Percentiles rank a stretch among this genome's conserved stretches.
Evolutionary conservation across 2,888 invertebrate genomes (phyloP).

Genomic region (Cataglyphis rosenhaueri): DNA sequence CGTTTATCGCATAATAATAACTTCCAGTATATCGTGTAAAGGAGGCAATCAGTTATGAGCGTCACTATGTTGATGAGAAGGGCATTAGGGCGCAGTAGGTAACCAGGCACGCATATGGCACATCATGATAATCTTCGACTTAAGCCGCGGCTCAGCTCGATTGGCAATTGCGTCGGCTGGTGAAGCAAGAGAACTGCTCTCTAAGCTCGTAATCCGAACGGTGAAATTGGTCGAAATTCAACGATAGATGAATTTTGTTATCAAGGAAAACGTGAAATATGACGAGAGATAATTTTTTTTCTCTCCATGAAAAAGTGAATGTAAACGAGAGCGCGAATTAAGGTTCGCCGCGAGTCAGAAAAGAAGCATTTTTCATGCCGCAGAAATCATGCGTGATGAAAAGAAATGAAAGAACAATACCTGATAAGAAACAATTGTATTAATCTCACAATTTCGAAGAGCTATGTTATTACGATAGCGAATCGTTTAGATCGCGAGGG

Average conservation of each 20-base stretch:
- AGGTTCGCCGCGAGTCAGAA: not conserved
- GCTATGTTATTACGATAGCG: slow-evolving; percentile 37
- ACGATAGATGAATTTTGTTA: slow-evolving; percentile 70
- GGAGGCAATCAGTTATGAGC: not conserved
- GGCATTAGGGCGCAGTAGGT: slow-evolving; percentile 14
- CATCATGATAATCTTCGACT: slow-evolving; percentile 61
- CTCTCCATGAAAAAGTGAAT: not conserved
- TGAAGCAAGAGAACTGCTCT: slow-evolving; percentile 53
- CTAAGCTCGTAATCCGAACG: slow-evolving; percentile 61
- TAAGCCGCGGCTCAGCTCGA: slow-evolving; percentile 53
- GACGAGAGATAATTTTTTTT: slow-evolving; percentile 16
- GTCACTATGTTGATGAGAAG: slow-evolving; percentile 1
- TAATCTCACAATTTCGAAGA: slow-evolving; percentile 33
- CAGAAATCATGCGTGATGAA: slow-evolving; percentile 51
- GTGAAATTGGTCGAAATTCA: slow-evolving; percentile 62
- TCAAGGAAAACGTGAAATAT: slow-evolving; percentile 65
- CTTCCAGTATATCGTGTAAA: not conserved
- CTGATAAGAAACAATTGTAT: slow-evolving; percentile 18
- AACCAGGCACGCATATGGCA: slow-evolving; percentile 37
- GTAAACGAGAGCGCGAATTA: slow-evolving; percentile 15
- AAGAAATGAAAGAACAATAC: not conserved
- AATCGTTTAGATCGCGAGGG: slow-evolving; percentile 45
- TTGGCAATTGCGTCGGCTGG: slow-evolving; percentile 50
- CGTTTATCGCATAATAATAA: not conserved
- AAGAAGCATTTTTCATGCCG: slow-evolving; percentile 54